A percentile compares a stretch with the other conserved stretches of the same genome.
These are phyloP conservation scores for Camponotus vicinus DNA, from an alignment of 1,140 invertebrate species.

Conservation along the genomic window DNA sequence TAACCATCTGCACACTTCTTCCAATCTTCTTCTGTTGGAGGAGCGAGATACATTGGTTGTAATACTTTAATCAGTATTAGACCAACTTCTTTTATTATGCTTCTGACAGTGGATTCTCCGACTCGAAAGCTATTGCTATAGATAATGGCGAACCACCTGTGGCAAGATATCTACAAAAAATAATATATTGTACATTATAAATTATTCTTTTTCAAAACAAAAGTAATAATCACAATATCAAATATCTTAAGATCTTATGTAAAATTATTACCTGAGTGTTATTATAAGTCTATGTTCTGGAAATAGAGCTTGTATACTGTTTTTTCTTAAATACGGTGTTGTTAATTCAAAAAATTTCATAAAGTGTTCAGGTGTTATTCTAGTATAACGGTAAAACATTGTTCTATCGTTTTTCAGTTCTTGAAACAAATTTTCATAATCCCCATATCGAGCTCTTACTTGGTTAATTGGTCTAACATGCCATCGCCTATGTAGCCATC, in stretches of 20 bases:
- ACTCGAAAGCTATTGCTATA: neutral
- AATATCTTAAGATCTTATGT: slow-evolving; percentile 6
- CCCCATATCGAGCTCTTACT: neutral
- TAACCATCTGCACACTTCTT: neutral
- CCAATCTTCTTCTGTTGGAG: neutral
- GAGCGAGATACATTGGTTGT: neutral
- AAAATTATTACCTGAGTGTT: neutral
- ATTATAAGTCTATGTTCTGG: slow-evolving; percentile 17
- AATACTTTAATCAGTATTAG: neutral
- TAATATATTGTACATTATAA: neutral
- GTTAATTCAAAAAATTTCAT: neutral
- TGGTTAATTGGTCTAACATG: neutral
- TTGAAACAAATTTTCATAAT: neutral
- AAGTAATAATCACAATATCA: slow-evolving; percentile 2
- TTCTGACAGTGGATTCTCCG: neutral
- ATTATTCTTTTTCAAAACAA: neutral
- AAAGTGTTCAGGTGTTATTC: slow-evolving; percentile 16
- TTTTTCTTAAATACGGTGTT: neutral
- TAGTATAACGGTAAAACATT: slow-evolving; percentile 10
- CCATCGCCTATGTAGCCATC: neutral
- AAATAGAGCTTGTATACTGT: neutral
- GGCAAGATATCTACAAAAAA: neutral
- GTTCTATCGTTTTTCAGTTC: neutral
- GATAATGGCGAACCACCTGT: neutral
- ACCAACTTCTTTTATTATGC: neutral